A percentile compares a stretch with the other conserved stretches of the same genome.
Evolutionary conservation across 1,140 invertebrate species (phyloP).

Genomic region (Acromyrmex heyeri): DNA sequence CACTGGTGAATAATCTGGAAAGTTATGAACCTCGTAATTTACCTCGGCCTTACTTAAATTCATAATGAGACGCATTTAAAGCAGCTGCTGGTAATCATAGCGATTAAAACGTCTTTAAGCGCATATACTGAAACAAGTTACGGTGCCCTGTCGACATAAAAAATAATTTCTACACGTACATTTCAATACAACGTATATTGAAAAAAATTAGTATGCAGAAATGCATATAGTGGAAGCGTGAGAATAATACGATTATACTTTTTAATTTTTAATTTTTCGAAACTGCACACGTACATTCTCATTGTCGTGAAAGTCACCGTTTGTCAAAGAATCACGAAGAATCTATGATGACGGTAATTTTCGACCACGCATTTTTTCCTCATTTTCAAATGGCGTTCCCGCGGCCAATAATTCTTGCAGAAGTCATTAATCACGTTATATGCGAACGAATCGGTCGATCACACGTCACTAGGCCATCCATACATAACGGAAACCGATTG

Average conservation of each 20-base stretch:
- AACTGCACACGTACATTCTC: not conserved
- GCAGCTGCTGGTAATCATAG: conserved; percentile 80
- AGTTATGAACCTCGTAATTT: conserved; percentile 78
- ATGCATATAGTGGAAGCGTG: not conserved
- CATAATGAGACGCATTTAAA: conserved; percentile 80
- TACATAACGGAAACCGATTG: conserved; percentile 61
- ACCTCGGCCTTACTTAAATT: conserved; percentile 76
- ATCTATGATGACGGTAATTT: conserved; percentile 55
- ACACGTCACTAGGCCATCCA: conserved; percentile 56
- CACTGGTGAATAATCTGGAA: conserved; percentile 72
- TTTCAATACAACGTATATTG: conserved; percentile 8
- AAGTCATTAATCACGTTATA: conserved; percentile 62
- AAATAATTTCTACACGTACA: conserved; percentile 11
- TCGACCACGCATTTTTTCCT: conserved; percentile 48
- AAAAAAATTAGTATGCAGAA: conserved; percentile 24
- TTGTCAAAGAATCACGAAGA: conserved; percentile 36
- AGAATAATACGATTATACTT: not conserved
- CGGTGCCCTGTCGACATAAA: conserved; percentile 16
- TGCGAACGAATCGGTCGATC: conserved; percentile 55
- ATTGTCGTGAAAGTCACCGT: conserved; percentile 4
- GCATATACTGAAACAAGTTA: conserved; percentile 65
- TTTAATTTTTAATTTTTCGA: conserved; percentile 20
- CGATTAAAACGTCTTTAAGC: conserved; percentile 80
- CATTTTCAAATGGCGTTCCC: conserved; percentile 51
- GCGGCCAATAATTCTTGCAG: conserved; percentile 53